Percentiles rank a stretch among this genome's conserved stretches.
Evolutionary conservation across 1,140 invertebrate species (phyloP).

Genomic region (Diabrotica undecimpunctata): DNA sequence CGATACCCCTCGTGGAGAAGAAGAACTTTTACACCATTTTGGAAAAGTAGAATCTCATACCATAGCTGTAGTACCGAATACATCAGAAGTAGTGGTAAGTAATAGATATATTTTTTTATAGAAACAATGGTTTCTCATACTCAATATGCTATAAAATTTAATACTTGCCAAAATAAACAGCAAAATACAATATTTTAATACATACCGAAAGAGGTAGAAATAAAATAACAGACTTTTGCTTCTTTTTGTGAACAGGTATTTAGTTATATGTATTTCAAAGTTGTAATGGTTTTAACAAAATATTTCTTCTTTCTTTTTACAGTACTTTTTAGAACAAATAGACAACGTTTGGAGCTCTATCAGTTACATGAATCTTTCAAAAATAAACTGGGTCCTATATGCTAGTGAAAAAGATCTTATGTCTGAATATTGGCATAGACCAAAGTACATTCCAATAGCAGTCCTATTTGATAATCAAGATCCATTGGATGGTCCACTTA

Average conservation of each 20-base stretch:
- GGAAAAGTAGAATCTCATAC: constrained; percentile 59
- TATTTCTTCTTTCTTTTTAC: constrained; percentile 30
- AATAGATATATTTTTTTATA: not conserved
- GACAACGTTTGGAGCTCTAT: constrained; percentile 55
- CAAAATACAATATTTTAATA: too few relatives aligned
- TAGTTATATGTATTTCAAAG: too few relatives aligned
- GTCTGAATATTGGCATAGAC: constrained; percentile 65
- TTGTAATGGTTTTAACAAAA: too few relatives aligned
- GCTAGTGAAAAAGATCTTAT: constrained; percentile 64
- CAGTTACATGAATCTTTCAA: constrained; percentile 43
- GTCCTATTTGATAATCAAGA: constrained; percentile 62
- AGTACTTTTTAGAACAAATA: constrained; percentile 63
- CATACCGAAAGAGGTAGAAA: too few relatives aligned
- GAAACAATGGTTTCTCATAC: too few relatives aligned
- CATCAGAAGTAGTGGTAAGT: constrained; percentile 61
- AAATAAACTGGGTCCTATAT: constrained; percentile 62
- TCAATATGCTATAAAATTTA: too few relatives aligned
- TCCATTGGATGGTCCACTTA: constrained; percentile 52
- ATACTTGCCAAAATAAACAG: too few relatives aligned
- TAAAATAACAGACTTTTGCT: too few relatives aligned
- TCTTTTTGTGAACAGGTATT: too few relatives aligned
- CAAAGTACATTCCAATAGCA: constrained; percentile 61
- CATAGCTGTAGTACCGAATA: constrained; percentile 65
- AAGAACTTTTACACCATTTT: constrained; percentile 59
- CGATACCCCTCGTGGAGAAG: constrained; percentile 55